Evolutionary conservation across 2,888 invertebrate genomes (phyloP), one percentile per base, ranked within the genome.

Genomic region (Strigamia transsilvanica): DNA sequence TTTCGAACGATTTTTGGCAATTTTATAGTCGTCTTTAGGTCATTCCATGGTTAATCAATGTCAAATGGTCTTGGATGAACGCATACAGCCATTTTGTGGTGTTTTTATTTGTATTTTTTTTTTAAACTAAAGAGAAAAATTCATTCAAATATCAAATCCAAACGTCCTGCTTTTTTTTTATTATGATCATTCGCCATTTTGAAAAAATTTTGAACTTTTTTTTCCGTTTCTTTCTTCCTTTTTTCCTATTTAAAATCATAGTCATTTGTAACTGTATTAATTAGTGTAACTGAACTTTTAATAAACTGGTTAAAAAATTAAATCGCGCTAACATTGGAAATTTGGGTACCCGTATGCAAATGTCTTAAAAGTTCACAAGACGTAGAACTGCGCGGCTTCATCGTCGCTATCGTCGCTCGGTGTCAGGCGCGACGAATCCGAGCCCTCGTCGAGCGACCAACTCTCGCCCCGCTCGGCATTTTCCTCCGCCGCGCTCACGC

Each of bases 11-110:
- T 1, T 73, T 73, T 73, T 73, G 73, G 27, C 73, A 73, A 32
- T 73, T 73, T 73, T 73, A 73, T 73, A 73, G 73, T 32, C 32
- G 73, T 73, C 27, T 73, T 73, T 73, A 73, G 73, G 73, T 73
- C 73, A 73, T 73, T 73, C 73, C 73, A 73, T 73, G 73, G 73
- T 73, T 73, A 73, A 1, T 66, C 13, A 73, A 73, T 73, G 73
- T 73, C 27, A 73, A 32, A 73, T 32, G 32, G 23, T 73, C 13
- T 56, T 18, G 56, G 56, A 56, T 56, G 56, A 56, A 56, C n/a
- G 56, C 56, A 56, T 56, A 56, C 56, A 21, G 56, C 56, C 56
- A 56, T 56, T 56, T 46, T n/a, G n/a, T 56, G 56, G 56, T 56
- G n/a, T n/a, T 56, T 56, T 56, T 56, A 15, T 51, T 51, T n/a